Evolutionary conservation across 2,888 invertebrate genomes (phyloP), one percentile per base, ranked within the genome.

Genomic region (Pemphredon lugubris): DNA sequence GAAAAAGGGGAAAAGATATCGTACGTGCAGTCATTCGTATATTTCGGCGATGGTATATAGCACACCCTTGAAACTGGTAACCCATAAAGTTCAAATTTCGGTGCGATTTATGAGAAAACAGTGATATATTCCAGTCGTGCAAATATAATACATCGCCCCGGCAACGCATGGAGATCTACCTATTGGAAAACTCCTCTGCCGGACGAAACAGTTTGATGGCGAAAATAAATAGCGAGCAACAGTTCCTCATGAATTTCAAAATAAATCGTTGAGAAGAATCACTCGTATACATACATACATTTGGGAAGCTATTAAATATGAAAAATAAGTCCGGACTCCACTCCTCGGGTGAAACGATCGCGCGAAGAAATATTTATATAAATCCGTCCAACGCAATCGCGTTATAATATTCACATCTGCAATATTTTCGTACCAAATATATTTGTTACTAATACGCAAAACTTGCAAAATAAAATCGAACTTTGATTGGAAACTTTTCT

Each of bases 1-100:
- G 34, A 34, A 34, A 34, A 9, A 6, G 11, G 11, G 34, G 34
- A 34, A 34, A 11, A 11, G 26, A 7, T 26, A 26, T 26, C 7
- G n/a, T 34, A 11, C 11, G 9, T 11, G 23, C 13, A 37, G 21
- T 2, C 37, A 39, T 37, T 32, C 23, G 14, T 21, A 9, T 21
- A 14, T 26, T 16, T 51, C 20, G 20, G 18, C 18, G 23, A 44
- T 16, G 4, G 26, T 26, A 26, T 26, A 7, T 26, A 34, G 34
- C n/a, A 1, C 4, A 18, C 2, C 16, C 30, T 64, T 50, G 13
- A 40, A 63, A 34, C 39, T 13, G 5, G 23, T 14, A 16, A 5
- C 26, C 40, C 23, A 13, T 63, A 55, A 64, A 64, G 64, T 0
- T 20, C 7, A 2, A 16, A 4, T 47, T 57, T 26, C 30, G 7